Evolutionary conservation across 1,140 invertebrate genomes (phyloP).

Genomic region (Habropoda laboriosa): DNA sequence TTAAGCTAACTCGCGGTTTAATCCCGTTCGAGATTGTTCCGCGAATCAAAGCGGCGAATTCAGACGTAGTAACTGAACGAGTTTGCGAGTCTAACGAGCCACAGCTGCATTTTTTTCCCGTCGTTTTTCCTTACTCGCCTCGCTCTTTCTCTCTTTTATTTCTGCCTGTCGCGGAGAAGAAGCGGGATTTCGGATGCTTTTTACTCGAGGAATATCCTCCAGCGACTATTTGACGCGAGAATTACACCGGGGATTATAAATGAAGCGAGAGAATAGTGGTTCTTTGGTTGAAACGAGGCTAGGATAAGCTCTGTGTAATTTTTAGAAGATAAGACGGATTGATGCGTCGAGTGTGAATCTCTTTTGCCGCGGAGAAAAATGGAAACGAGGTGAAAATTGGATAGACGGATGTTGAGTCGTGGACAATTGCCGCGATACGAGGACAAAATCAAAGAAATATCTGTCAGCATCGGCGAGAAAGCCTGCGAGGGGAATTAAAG

Average conservation of each 20-base stretch:
- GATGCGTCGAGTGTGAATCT: no score
- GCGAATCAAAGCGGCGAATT: constrained; percentile 59
- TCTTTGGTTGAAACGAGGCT: no score
- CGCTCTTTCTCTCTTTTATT: neutral
- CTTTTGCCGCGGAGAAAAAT: neutral
- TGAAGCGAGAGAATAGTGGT: neutral
- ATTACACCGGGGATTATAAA: constrained; percentile 4
- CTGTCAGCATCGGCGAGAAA: no score
- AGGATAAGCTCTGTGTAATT: no score
- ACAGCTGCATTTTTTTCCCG: constrained; percentile 34
- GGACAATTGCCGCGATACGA: neutral
- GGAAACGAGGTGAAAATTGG: neutral
- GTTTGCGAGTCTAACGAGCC: constrained; percentile 52
- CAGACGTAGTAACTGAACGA: constrained; percentile 51
- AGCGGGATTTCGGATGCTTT: constrained; percentile 18
- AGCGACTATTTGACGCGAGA: no score
- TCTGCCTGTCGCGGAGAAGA: neutral
- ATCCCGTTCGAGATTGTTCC: constrained; percentile 54
- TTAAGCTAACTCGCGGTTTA: constrained; percentile 38
- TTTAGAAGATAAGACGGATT: no score
- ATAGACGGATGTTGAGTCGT: neutral
- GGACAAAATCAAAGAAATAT: neutral
- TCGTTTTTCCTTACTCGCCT: constrained; percentile 7
- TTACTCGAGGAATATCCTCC: constrained; percentile 8
- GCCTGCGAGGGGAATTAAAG: neutral